Evolutionary conservation across 1,140 invertebrate genomes (phyloP).

Genomic region (Caerostris darwini): DNA sequence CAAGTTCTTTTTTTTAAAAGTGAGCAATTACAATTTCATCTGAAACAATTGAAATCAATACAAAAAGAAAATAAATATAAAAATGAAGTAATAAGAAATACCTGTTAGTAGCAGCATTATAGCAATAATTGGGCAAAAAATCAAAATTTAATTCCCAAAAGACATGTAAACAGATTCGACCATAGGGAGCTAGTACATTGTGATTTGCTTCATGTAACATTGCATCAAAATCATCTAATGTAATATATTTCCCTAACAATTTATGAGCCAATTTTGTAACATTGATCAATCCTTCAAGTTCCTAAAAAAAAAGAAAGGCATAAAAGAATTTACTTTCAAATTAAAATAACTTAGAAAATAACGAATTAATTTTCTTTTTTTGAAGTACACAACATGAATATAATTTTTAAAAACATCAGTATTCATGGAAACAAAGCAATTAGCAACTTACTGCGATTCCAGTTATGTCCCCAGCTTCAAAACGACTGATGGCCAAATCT

Average conservation of each 20-base stretch:
- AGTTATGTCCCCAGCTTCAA: slow-evolving; percentile 98
- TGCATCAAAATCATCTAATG: slow-evolving; percentile 97
- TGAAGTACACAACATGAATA: too few relatives aligned
- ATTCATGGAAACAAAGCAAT: too few relatives aligned
- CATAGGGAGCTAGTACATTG: slow-evolving; percentile 98
- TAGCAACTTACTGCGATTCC: slow-evolving; percentile 91
- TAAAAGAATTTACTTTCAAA: background rate
- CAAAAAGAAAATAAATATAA: background rate
- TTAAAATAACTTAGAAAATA: too few relatives aligned
- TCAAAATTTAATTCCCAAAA: slow-evolving; percentile 99
- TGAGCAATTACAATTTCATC: background rate
- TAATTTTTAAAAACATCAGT: too few relatives aligned
- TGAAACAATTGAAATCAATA: background rate
- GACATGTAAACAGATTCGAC: slow-evolving; percentile 97
- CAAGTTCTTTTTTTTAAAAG: background rate
- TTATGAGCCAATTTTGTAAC: slow-evolving; percentile 90
- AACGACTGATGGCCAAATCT: slow-evolving; percentile 96
- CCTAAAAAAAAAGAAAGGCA: slow-evolving; percentile 84
- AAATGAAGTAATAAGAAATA: background rate
- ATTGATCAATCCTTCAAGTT: slow-evolving; percentile 95
- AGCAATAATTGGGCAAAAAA: slow-evolving; percentile 98
- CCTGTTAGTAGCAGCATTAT: slow-evolving; percentile 93
- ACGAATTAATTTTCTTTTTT: background rate
- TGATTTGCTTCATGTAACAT: slow-evolving; percentile 99
- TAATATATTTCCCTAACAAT: slow-evolving; percentile 93